These are phyloP conservation scores for Drosophila varians DNA, from an alignment of 1,140 invertebrate genomes.

Conservation along the genomic window DNA sequence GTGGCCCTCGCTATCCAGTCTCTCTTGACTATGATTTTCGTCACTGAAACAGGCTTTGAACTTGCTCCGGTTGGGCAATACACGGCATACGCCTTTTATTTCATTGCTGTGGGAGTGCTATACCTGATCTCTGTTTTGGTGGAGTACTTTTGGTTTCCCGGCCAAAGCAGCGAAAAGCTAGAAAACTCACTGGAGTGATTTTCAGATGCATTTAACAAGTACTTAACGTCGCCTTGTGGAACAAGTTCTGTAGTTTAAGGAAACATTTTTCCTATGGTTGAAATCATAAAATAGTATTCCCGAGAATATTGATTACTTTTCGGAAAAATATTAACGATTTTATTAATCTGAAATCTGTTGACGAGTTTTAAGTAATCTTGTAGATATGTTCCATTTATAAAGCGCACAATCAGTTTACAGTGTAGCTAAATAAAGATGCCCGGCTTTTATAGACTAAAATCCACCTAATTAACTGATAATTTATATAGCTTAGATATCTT, in stretches of 20 bases:
- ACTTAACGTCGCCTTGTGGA: constrained; percentile 16
- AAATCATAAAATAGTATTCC: constrained; percentile 25
- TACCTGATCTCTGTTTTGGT: constrained; percentile 69
- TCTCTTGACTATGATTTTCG: constrained; percentile 89
- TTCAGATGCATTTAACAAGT: constrained; percentile 23
- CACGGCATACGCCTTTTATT: constrained; percentile 83
- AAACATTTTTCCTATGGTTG: constrained; percentile 23
- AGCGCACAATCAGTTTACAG: constrained; percentile 31
- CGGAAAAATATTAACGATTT: not conserved
- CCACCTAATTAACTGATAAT: constrained; percentile 6
- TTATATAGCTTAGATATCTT: not conserved
- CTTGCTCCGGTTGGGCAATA: constrained; percentile 84
- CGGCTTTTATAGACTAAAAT: constrained; percentile 12
- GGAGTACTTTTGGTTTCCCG: constrained; percentile 53
- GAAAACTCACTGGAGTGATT: constrained; percentile 41
- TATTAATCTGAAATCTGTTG: constrained; percentile 2
- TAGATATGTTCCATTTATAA: constrained; percentile 29
- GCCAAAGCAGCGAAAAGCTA: constrained; percentile 33
- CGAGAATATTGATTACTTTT: constrained; percentile 2
- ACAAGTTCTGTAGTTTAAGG: constrained; percentile 5
- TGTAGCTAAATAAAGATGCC: constrained; percentile 30
- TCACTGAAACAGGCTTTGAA: constrained; percentile 83
- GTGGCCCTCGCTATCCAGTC: constrained; percentile 91
- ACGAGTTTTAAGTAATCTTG: constrained; percentile 18
- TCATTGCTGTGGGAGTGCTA: constrained; percentile 62